phyloP scores from a whole-genome alignment of 2,797 vertebrate species.

The Cossypha polioptera region DNA sequence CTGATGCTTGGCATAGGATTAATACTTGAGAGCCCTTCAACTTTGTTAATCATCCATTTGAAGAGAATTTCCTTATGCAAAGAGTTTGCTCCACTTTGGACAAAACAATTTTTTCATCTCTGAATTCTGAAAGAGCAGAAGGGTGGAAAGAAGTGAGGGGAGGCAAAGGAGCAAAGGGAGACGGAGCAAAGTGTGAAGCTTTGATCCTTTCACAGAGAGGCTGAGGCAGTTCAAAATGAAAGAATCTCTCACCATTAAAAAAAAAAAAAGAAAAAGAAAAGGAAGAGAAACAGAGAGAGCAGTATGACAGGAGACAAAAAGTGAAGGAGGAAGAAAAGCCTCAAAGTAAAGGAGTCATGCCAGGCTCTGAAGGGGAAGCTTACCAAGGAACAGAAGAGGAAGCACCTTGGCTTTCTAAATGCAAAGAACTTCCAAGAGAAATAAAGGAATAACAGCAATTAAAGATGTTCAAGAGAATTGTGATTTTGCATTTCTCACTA shows the following conservation, averaged over 20 bases:
- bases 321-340: neutral
- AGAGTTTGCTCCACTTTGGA: neutral
- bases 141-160: neutral
- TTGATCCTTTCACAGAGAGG: conserved; percentile 7
- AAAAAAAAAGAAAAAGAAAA: neutral
- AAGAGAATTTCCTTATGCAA: conserved; percentile 30
- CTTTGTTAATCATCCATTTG: conserved; percentile 20
- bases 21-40: neutral
- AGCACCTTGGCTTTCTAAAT: neutral
- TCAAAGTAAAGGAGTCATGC: neutral
- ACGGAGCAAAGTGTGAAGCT: neutral
- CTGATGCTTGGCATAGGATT: neutral
- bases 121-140: neutral
- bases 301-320: conserved; percentile 15
- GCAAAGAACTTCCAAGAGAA: neutral
- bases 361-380: neutral
- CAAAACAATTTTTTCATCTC: neutral
- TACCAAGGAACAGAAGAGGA: neutral
- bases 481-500: neutral
- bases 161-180: neutral
- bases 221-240: conserved; percentile 17
- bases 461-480: neutral
- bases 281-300: neutral
- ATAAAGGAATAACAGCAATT: neutral
- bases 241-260: conserved; percentile 23